Evolutionary conservation across 2,797 vertebrate genomes (phyloP).

Genomic region (Gephyroberyx darwinii): DNA sequence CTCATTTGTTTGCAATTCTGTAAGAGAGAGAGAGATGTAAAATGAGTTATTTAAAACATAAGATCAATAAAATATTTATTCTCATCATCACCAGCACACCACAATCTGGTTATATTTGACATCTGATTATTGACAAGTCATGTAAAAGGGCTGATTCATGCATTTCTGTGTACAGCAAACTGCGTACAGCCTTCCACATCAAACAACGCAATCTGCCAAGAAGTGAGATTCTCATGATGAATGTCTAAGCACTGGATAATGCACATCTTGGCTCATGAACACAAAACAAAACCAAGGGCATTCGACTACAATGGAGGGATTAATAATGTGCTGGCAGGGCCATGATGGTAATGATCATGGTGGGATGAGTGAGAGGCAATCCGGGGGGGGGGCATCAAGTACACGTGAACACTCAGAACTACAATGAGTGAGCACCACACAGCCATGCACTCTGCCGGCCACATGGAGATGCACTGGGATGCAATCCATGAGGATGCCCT

Average conservation of each 20-base stretch:
- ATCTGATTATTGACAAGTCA: conserved; percentile 1
- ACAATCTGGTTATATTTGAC: background rate
- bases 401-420: conserved; percentile 42
- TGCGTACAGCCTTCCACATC: conserved; percentile 19
- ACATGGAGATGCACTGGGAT: conserved; percentile 71
- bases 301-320: conserved; percentile 45
- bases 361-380: conserved; percentile 60
- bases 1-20: conserved; percentile 79
- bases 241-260: conserved; percentile 21
- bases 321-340: conserved; percentile 31
- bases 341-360: conserved; percentile 44
- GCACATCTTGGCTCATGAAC: conserved; percentile 29
- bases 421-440: conserved; percentile 69
- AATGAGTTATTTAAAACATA: conserved; percentile 1
- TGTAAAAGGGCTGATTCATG: conserved; percentile 54
- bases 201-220: conserved; percentile 30
- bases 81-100: background rate
- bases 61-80: background rate
- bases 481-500: conserved; percentile 83
- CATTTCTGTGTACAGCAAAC: conserved; percentile 40
- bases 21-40: conserved; percentile 26
- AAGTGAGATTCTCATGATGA: conserved; percentile 29
- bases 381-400: conserved; percentile 18
- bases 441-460: conserved; percentile 78
- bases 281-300: conserved; percentile 49